A percentile compares a stretch with the other conserved stretches of the same genome.
Evolutionary conservation across 1,140 invertebrate genomes (phyloP).

Genomic region (Glossosoma conforme): DNA sequence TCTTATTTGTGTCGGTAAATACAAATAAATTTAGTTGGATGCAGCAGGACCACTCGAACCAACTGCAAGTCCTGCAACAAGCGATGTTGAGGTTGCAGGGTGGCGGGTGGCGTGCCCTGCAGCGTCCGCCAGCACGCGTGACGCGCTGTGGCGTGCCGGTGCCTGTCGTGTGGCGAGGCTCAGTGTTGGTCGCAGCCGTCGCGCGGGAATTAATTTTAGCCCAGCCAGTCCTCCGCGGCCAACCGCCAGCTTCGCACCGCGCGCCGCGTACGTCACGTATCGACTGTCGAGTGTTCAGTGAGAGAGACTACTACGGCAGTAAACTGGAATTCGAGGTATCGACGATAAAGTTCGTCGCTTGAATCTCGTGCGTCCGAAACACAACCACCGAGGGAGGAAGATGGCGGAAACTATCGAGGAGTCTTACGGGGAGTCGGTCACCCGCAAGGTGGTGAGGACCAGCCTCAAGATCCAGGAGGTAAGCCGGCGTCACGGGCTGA

Average conservation of each 20-base stretch:
- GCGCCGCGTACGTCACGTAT: constrained; percentile 20
- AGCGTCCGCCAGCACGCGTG: no score
- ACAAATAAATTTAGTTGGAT: no score
- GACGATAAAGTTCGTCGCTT: constrained; percentile 9
- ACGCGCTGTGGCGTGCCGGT: no score
- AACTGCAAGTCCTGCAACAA: no score
- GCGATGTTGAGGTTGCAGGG: no score
- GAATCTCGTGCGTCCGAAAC: constrained; percentile 34
- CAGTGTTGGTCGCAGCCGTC: constrained; percentile 8
- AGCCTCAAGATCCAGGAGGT: constrained; percentile 64
- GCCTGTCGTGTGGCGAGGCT: no score
- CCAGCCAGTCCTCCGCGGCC: constrained; percentile 26
- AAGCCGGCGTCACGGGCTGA: constrained; percentile 34
- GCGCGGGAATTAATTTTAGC: constrained; percentile 26
- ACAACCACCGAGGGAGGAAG: constrained; percentile 9
- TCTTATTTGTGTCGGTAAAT: no score
- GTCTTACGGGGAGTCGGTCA: constrained; percentile 55
- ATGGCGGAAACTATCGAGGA: constrained; percentile 55
- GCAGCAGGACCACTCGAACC: no score
- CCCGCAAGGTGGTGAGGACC: constrained; percentile 58
- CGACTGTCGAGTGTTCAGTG: constrained; percentile 7
- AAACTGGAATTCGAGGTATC: constrained; percentile 7
- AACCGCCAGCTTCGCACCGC: constrained; percentile 22
- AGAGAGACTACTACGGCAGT: constrained; percentile 10
- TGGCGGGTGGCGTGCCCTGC: no score